Conservation (phyloP, 2,888 invertebrate genomes). For the Rhagium mordax region DNA sequence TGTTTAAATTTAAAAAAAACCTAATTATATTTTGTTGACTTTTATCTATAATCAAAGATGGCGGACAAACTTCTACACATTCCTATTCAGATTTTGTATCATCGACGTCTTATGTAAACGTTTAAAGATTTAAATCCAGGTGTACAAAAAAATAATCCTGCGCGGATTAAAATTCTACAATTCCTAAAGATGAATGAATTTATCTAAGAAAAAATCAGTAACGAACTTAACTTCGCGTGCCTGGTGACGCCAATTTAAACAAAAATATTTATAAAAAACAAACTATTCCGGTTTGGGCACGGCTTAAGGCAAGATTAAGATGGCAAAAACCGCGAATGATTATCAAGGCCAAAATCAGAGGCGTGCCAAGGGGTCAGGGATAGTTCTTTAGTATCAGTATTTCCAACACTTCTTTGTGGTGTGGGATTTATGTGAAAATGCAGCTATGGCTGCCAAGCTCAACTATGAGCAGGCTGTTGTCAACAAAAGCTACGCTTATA, state of each 20-base stretch:
- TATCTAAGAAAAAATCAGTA: conserved; percentile 43
- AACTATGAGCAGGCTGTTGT: too few species aligned
- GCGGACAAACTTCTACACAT: neutral
- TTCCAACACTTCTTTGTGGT: too few species aligned
- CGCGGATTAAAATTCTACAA: conserved; percentile 14
- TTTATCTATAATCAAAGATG: too few species aligned
- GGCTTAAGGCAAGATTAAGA: conserved; percentile 47
- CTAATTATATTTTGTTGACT: too few species aligned
- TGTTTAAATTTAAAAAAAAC: too few species aligned
- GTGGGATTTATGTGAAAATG: too few species aligned
- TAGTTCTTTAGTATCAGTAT: too few species aligned
- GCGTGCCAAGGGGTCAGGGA: conserved; percentile 16
- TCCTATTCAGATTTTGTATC: neutral
- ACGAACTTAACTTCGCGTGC: conserved; percentile 44
- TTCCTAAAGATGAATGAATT: conserved; percentile 46
- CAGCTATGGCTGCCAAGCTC: too few species aligned
- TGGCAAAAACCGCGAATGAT: conserved; percentile 48
- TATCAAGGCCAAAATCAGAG: conserved; percentile 47
- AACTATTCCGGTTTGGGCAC: conserved; percentile 48
- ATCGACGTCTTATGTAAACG: neutral
- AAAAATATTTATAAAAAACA: conserved; percentile 48
- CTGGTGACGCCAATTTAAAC: conserved; percentile 40
- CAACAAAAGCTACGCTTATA: too few species aligned
- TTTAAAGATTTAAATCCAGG: neutral
- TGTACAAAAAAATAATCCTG: conserved; percentile 7